A percentile compares a stretch with the other conserved stretches of the same genome.
Conservation (phyloP, 2,113 vertebrate species). For the Neogobius melanostomus region DNA sequence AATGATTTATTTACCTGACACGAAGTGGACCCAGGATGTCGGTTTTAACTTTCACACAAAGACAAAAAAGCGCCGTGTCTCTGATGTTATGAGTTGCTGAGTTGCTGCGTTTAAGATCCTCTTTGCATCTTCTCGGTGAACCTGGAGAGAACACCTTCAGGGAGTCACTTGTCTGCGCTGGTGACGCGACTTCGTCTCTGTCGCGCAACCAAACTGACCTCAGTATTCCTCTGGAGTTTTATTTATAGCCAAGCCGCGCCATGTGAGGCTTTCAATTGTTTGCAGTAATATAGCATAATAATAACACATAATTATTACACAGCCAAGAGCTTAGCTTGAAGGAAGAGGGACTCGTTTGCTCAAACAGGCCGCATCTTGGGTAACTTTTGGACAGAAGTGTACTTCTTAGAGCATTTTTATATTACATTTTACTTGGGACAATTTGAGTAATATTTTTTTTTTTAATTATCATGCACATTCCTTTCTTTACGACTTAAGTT, state of each 20-base stretch:
- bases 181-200: slow-evolving; percentile 38
- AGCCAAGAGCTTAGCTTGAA: background rate
- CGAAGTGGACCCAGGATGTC: slow-evolving; percentile 45
- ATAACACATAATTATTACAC: background rate
- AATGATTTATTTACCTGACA: slow-evolving; percentile 44
- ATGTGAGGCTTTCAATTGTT: background rate
- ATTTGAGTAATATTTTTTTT: too few relatives aligned
- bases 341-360: too few relatives aligned
- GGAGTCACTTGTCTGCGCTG: slow-evolving; percentile 46
- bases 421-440: too few relatives aligned
- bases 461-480: too few relatives aligned
- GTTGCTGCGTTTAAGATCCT: background rate
- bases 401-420: too few relatives aligned
- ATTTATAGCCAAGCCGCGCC: background rate
- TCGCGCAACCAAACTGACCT: slow-evolving; percentile 11
- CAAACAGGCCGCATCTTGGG: too few relatives aligned
- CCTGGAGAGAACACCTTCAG: slow-evolving; percentile 30
- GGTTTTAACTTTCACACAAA: background rate
- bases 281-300: background rate
- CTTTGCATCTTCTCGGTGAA: slow-evolving; percentile 47
- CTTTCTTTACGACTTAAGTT: too few relatives aligned
- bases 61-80: background rate
- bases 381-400: too few relatives aligned
- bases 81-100: background rate
- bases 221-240: background rate